Evolutionary conservation across 2,888 invertebrate genomes (phyloP).

Genomic region (Eilema caniola): DNA sequence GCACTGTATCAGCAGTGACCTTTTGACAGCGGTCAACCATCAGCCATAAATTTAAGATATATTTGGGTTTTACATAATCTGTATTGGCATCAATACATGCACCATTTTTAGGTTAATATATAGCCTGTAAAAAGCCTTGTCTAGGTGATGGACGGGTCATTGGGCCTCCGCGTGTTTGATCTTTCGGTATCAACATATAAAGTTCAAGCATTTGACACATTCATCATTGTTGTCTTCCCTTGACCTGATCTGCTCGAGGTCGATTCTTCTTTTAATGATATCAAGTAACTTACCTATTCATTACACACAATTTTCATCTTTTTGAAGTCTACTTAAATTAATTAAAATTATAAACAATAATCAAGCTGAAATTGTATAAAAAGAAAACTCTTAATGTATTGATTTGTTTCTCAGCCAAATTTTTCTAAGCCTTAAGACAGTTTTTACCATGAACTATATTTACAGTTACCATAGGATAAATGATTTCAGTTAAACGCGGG

Average conservation of each 20-base stretch:
- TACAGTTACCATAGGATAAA: too few relatives aligned
- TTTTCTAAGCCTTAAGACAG: too few relatives aligned
- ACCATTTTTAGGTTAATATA: slow-evolving; percentile 38
- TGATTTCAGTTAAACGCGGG: too few relatives aligned
- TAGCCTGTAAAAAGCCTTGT: slow-evolving; percentile 17
- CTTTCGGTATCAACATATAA: slow-evolving; percentile 35
- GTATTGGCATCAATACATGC: slow-evolving; percentile 32
- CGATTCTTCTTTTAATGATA: slow-evolving; percentile 28
- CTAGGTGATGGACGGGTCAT: slow-evolving; percentile 30
- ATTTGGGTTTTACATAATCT: slow-evolving; percentile 43
- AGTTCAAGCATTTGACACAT: slow-evolving; percentile 42
- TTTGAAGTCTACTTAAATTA: too few relatives aligned
- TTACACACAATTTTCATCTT: too few relatives aligned
- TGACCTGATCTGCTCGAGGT: slow-evolving; percentile 54
- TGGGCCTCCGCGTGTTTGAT: slow-evolving; percentile 13
- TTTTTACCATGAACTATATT: too few relatives aligned
- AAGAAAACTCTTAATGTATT: too few relatives aligned
- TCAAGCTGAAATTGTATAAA: too few relatives aligned
- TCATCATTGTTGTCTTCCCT: slow-evolving; percentile 40
- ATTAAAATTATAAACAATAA: too few relatives aligned
- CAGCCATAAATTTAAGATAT: slow-evolving; percentile 19
- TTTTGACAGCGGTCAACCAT: slow-evolving; percentile 43
- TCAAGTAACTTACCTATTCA: too few relatives aligned
- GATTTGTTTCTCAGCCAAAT: too few relatives aligned
- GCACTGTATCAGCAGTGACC: slow-evolving; percentile 51